Base-by-base conservation (phyloP, 2,888 invertebrate genomes). In the Cheilosia pagana region DNA sequence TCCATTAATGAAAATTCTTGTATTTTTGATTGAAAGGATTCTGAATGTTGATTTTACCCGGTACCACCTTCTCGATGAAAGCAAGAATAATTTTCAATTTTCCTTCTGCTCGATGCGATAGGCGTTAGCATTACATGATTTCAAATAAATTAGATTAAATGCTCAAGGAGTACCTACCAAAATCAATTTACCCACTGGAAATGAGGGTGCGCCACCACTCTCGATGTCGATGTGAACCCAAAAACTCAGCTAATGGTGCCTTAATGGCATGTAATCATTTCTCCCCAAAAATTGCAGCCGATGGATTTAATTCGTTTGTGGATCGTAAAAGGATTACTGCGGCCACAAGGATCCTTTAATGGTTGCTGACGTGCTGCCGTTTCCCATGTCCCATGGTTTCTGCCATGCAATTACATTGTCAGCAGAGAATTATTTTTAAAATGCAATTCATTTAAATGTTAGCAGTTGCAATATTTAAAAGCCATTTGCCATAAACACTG, bases 191-290 rank as follows among this genome's bases (percentile, higher is more conserved):
- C 67, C 41, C 60, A 68, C 48, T 52, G 60, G 43, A 43, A 50
- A 60, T 39, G 31, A 50, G 71, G 79, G 71, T 71, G 70, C 57
- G 68, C 10, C 65, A 19, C 7, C 41, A 48, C 63, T 75, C 53
- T 19, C n/a, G n/a, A n/a, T n/a, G n/a, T n/a, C n/a, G n/a, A 41
- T 53, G 63, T 67, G 31, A 41, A 67, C 65, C 67, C 72, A 39
- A 71, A 28, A 71, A 79, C 63, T 21, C 57, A 25, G 23, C 76
- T 85, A 85, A 85, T 85, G 85, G 85, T 60, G 19, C 50, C 79
- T 75, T 85, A 85, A 85, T 85, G 85, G 65, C 68, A 67, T 71
- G 45, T 85, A 85, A 85, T 85, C 85, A 85, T 76, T 67, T 75
- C 62, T 53, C 41, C 62, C 50, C 41, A n/a, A 39, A 82, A 85